A percentile compares a stretch with the other conserved stretches of the same genome.
Conservation (phyloP, 2,888 invertebrate genomes). For the Sinelater perroti region DNA sequence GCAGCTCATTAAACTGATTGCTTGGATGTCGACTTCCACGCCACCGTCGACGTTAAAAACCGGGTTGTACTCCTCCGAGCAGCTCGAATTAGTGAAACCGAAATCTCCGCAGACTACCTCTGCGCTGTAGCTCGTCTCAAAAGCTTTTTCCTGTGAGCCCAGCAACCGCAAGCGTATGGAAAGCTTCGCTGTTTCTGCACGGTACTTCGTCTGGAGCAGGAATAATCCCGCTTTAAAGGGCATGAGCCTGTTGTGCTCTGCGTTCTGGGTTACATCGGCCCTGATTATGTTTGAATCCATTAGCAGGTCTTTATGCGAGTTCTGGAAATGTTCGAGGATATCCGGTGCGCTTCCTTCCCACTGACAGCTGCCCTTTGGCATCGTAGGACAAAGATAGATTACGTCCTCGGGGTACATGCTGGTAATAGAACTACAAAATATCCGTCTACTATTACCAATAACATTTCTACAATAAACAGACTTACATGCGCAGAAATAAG, state of each 20-base stretch:
- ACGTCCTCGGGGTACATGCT: neutral
- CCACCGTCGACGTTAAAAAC: constrained; percentile 28
- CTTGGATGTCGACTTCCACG: constrained; percentile 32
- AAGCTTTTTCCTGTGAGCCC: constrained; percentile 4
- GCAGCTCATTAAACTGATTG: constrained; percentile 22
- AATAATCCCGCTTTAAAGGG: constrained; percentile 24
- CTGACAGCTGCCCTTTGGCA: constrained; percentile 25
- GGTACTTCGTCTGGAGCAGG: constrained; percentile 31
- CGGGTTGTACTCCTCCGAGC: constrained; percentile 24
- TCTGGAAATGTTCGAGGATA: constrained; percentile 34
- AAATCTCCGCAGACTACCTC: constrained; percentile 26
- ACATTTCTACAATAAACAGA: too few relatives aligned
- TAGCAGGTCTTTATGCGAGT: constrained; percentile 29
- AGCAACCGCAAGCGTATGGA: constrained; percentile 30
- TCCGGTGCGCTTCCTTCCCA: constrained; percentile 38
- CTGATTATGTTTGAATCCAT: constrained; percentile 31
- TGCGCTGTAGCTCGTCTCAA: constrained; percentile 24
- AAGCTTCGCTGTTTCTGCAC: constrained; percentile 15
- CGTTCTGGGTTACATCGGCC: constrained; percentile 23
- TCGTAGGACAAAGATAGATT: constrained; percentile 36
- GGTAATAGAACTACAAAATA: neutral
- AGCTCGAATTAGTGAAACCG: constrained; percentile 32
- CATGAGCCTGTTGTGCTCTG: constrained; percentile 30
- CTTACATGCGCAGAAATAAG: too few relatives aligned
- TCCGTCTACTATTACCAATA: too few relatives aligned